phyloP scores from a whole-genome alignment of 2,113 vertebrate genomes.

The Tonatia bakeri region DNA sequence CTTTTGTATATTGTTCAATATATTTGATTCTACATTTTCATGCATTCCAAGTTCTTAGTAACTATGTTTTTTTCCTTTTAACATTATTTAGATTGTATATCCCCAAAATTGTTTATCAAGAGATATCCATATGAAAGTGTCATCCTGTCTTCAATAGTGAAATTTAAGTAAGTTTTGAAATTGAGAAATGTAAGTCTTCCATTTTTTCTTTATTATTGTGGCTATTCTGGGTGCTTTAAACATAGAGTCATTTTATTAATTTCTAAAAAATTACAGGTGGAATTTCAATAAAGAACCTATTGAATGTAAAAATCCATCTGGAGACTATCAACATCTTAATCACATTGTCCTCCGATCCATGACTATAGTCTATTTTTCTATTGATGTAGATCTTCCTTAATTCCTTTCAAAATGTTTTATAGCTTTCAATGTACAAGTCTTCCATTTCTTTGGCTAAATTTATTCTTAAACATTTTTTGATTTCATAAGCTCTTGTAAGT shows the following conservation, averaged over 20 bases:
- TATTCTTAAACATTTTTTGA: not conserved
- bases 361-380: not conserved
- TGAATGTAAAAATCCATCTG: not conserved
- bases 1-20: not conserved
- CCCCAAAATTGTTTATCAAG: not conserved
- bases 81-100: not conserved
- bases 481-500: not conserved
- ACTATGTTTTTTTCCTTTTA: not conserved
- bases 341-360: not conserved
- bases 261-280: not conserved
- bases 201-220: not conserved
- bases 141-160: not conserved
- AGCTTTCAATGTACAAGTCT: not conserved
- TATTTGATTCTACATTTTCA: not conserved
- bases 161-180: not conserved
- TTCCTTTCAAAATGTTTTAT: not conserved
- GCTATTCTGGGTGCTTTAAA: not conserved
- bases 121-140: not conserved
- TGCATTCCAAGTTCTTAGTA: not conserved
- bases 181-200: not conserved
- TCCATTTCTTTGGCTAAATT: not conserved
- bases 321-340: not conserved
- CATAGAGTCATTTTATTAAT: not conserved
- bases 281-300: not conserved
- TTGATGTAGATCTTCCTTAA: not conserved